Evolutionary conservation across 2,888 invertebrate species (phyloP).

Genomic region (Malachius bipustulatus): DNA sequence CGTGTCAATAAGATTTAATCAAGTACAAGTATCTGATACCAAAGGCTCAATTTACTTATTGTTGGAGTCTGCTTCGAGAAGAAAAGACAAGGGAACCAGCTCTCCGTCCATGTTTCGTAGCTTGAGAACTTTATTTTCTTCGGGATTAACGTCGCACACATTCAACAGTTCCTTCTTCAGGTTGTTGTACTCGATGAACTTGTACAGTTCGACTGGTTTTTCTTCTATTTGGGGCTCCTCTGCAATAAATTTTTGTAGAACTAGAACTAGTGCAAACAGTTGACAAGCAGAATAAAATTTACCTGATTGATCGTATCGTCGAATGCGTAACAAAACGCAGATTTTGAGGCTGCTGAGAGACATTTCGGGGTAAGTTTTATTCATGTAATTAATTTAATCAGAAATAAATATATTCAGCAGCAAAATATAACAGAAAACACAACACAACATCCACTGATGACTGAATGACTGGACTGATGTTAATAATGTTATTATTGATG

Average conservation of each 20-base stretch:
- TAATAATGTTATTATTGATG: too few species aligned
- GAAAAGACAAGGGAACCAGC: constrained; percentile 36
- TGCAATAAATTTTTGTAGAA: constrained; percentile 15
- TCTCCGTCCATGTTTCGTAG: constrained; percentile 35
- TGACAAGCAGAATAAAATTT: too few species aligned
- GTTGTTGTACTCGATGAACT: constrained; percentile 25
- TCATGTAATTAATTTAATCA: too few species aligned
- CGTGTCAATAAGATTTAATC: constrained; percentile 9
- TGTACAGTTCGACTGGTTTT: constrained; percentile 26
- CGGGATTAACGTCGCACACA: constrained; percentile 29
- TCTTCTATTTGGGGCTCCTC: constrained; percentile 25
- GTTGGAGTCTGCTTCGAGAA: constrained; percentile 26
- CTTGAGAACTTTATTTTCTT: constrained; percentile 37
- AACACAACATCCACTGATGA: too few species aligned
- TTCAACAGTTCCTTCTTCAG: constrained; percentile 29
- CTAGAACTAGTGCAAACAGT: too few species aligned
- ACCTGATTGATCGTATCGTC: constrained; percentile 28
- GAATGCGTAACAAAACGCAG: constrained; percentile 22
- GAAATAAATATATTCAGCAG: too few species aligned
- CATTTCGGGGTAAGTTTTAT: too few species aligned
- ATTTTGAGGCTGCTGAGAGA: background rate
- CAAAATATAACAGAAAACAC: too few species aligned
- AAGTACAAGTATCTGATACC: constrained; percentile 20
- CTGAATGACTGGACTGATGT: too few species aligned
- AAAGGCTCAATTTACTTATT: constrained; percentile 5